A percentile compares a stretch with the other conserved stretches of the same genome.
phyloP scores from a whole-genome alignment of 2,113 vertebrate genomes.

The Australoheros scitulus region DNA sequence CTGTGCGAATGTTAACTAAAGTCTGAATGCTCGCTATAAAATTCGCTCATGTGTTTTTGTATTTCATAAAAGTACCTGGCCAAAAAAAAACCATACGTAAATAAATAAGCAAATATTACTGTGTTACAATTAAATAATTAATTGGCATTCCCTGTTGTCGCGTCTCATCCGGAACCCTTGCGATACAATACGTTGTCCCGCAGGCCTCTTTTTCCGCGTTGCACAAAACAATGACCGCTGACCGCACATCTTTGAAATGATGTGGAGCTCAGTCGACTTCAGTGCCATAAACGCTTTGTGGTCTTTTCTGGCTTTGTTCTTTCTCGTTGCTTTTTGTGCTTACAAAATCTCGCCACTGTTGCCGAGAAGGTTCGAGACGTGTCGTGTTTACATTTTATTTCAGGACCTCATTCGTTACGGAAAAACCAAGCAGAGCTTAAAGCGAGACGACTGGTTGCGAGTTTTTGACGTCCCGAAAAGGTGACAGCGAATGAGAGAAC shows the following conservation, averaged over 20 bases:
- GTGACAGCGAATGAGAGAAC: slow-evolving; percentile 22
- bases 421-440: slow-evolving; percentile 75
- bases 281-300: slow-evolving; percentile 59
- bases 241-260: slow-evolving; percentile 34
- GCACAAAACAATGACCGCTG: slow-evolving; percentile 45
- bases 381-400: slow-evolving; percentile 51
- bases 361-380: slow-evolving; percentile 3
- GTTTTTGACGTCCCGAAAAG: slow-evolving; percentile 78
- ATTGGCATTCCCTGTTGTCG: accelerated
- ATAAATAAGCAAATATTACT: background rate
- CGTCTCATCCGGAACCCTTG: slow-evolving; percentile 43
- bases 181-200: background rate
- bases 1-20: background rate
- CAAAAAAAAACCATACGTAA: too few species aligned
- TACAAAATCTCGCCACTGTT: slow-evolving; percentile 42
- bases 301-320: slow-evolving; percentile 62
- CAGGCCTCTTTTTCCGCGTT: slow-evolving; percentile 41
- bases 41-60: background rate
- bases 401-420: slow-evolving; percentile 81
- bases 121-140: background rate
- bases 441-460: slow-evolving; percentile 49
- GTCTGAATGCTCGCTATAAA: background rate
- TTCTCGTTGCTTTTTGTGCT: slow-evolving; percentile 60
- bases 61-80: background rate
- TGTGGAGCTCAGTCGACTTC: background rate